phyloP scores from a whole-genome alignment of 2,113 vertebrate species.

The Corapipo altera region DNA sequence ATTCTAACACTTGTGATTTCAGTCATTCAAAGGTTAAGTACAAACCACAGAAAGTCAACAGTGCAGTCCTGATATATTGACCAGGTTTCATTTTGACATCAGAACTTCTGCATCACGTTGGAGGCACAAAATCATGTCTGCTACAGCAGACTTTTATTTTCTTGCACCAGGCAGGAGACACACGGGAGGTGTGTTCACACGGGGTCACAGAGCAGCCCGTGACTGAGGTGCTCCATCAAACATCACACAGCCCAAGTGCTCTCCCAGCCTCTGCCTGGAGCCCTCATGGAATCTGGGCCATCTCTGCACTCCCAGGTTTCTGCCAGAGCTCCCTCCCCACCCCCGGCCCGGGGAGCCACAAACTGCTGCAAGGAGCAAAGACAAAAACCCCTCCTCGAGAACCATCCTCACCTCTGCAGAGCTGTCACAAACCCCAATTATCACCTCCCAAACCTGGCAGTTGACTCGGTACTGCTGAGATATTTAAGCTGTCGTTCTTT shows the following conservation, averaged over 20 bases:
- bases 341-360: background rate
- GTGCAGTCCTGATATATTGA: background rate
- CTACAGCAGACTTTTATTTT: rapidly evolving
- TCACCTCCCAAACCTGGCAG: background rate
- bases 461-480: background rate
- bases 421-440: background rate
- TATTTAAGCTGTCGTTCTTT: background rate
- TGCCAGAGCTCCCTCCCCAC: background rate
- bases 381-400: background rate
- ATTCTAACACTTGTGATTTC: background rate
- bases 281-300: background rate
- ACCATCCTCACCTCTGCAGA: background rate
- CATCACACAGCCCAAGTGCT: background rate
- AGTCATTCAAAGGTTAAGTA: background rate
- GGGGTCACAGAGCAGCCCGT: background rate
- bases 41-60: background rate
- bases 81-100: background rate
- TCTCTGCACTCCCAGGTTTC: background rate
- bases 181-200: background rate
- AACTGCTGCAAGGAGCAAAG: background rate
- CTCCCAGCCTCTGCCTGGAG: background rate
- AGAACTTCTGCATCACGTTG: background rate
- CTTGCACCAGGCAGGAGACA: background rate
- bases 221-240: background rate
- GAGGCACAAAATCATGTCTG: background rate